These are phyloP conservation scores for Drosophila suzukii DNA, from an alignment of 1,140 invertebrate species.

Conservation along the genomic window DNA sequence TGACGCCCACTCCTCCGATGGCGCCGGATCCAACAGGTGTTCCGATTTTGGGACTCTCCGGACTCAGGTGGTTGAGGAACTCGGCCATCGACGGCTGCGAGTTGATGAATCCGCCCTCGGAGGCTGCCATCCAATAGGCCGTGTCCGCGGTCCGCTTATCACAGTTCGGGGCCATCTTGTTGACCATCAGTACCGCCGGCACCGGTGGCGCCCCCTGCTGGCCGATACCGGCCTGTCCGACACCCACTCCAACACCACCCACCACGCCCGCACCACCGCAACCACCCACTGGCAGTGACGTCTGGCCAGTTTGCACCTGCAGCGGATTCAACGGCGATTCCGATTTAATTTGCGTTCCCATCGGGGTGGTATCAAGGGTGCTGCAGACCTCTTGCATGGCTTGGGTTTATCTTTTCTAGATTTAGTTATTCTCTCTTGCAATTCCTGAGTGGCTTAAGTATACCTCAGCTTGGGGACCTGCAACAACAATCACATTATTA, in stretches of 20 bases:
- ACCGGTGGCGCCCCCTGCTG: constrained; percentile 66
- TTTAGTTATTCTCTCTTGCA: not conserved
- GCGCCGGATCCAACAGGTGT: constrained; percentile 73
- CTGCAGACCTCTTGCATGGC: constrained; percentile 84
- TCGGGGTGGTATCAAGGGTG: constrained; percentile 71
- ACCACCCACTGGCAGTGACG: constrained; percentile 35
- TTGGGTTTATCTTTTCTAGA: constrained; percentile 21
- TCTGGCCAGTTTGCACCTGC: constrained; percentile 71
- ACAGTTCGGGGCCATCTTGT: constrained; percentile 83
- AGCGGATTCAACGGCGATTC: constrained; percentile 80
- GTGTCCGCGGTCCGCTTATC: constrained; percentile 81
- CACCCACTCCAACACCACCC: constrained; percentile 38
- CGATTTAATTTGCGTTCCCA: constrained; percentile 83
- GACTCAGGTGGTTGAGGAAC: constrained; percentile 91
- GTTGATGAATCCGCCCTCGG: constrained; percentile 95
- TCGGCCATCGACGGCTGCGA: constrained; percentile 97
- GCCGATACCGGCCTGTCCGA: constrained; percentile 21
- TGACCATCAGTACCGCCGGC: constrained; percentile 73
- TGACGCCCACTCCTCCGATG: constrained; percentile 85
- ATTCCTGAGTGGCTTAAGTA: not conserved
- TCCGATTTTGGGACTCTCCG: constrained; percentile 86
- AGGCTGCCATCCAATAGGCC: constrained; percentile 83
- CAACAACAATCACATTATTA: constrained; percentile 3
- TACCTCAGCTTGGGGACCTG: constrained; percentile 25
- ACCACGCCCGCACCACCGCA: constrained; percentile 36